Conservation (phyloP, 1,140 invertebrate genomes). For the Melanaphis sacchari region DNA sequence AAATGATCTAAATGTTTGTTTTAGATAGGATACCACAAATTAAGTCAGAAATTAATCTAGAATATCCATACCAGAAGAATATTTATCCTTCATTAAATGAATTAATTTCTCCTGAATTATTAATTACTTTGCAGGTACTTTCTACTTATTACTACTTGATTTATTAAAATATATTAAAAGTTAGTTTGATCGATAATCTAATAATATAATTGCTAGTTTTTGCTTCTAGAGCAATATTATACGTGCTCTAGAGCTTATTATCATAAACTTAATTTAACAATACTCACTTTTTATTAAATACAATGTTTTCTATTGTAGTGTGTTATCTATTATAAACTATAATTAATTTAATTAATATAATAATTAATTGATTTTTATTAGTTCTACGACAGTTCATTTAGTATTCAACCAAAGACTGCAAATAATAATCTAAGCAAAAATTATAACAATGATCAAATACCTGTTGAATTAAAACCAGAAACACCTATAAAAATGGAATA, state of each 20-base stretch:
- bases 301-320: not conserved
- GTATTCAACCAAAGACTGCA: not conserved
- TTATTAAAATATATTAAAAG: not conserved
- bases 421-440: conserved; percentile 35
- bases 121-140: conserved; percentile 32
- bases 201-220: not conserved
- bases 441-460: not conserved
- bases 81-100: conserved; percentile 37
- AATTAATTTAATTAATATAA: not conserved
- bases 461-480: not conserved
- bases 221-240: not conserved
- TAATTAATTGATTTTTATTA: conserved; percentile 17
- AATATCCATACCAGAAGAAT: conserved; percentile 45
- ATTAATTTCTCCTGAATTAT: conserved; percentile 38
- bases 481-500: conserved; percentile 30
- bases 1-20: not conserved
- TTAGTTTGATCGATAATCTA: not conserved
- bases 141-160: not conserved
- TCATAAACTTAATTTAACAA: too few species aligned
- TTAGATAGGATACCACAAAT: conserved; percentile 19
- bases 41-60: conserved; percentile 39
- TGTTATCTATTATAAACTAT: not conserved
- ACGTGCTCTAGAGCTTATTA: not conserved
- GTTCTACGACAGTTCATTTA: conserved; percentile 54
- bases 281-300: too few species aligned